phyloP scores from a whole-genome alignment of 2,797 vertebrate species.

The Galago senegalensis region DNA sequence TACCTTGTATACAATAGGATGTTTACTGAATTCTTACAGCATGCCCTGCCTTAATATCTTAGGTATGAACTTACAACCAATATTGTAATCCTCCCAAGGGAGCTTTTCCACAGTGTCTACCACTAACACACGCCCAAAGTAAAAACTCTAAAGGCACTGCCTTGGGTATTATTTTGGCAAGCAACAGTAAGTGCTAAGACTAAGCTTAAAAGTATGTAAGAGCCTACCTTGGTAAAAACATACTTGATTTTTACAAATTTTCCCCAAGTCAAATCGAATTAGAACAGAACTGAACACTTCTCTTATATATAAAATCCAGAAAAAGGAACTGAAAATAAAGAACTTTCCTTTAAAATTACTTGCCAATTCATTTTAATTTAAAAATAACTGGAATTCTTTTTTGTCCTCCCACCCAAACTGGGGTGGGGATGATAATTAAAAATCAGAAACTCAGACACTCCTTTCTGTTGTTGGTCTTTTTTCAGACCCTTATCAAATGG shows the following conservation, averaged over 20 bases:
- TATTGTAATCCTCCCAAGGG: constrained; percentile 69
- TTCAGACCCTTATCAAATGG: constrained; percentile 54
- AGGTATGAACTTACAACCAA: constrained; percentile 63
- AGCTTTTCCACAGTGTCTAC: neutral
- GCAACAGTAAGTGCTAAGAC: constrained; percentile 42
- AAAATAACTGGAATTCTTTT: constrained; percentile 57
- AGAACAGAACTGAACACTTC: constrained; percentile 51
- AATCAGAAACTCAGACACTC: constrained; percentile 26
- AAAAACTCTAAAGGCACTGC: neutral
- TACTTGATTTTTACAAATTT: constrained; percentile 42
- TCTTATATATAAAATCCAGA: constrained; percentile 39
- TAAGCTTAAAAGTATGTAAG: constrained; percentile 49
- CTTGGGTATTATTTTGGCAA: constrained; percentile 44
- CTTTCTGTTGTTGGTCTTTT: constrained; percentile 16
- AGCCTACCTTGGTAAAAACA: constrained; percentile 5
- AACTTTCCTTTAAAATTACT: constrained; percentile 58
- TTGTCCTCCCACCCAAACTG: neutral
- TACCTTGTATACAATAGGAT: neutral
- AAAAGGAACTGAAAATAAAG: constrained; percentile 56
- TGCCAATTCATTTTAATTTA: constrained; percentile 34
- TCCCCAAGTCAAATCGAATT: constrained; percentile 46
- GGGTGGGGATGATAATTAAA: neutral
- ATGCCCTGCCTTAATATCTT: constrained; percentile 27
- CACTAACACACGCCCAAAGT: constrained; percentile 9
- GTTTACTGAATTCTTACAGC: constrained; percentile 67